phyloP scores from a whole-genome alignment of 92 coral and sea anemone genomes.

The Zoanthus solanderi region DNA sequence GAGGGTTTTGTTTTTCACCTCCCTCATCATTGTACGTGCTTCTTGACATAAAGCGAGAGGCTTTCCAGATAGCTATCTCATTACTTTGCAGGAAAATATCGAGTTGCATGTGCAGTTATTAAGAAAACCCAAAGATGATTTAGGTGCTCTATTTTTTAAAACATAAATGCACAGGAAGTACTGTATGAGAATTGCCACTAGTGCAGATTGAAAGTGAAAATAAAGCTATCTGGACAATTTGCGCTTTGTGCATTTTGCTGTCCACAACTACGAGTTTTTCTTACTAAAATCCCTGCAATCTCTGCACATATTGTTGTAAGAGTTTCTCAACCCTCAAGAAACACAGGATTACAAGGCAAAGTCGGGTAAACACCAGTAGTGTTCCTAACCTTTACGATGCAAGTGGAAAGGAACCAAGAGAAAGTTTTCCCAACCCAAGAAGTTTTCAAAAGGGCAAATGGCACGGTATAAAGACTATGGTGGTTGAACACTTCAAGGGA shows the following conservation, averaged over 20 bases:
- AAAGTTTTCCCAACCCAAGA: neutral
- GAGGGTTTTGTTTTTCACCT: too few species aligned
- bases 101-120: neutral
- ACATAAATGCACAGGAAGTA: slow-evolving; percentile 1
- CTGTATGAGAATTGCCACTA: neutral
- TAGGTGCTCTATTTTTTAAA: too few species aligned
- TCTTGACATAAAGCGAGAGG: slow-evolving; percentile 19
- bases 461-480: slow-evolving; percentile 4
- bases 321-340: neutral
- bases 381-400: neutral
- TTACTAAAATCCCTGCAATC: neutral
- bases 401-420: too few species aligned
- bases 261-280: neutral
- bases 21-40: neutral
- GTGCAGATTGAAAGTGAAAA: neutral
- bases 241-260: neutral
- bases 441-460: neutral
- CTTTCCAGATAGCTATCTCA: neutral
- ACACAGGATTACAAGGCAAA: neutral
- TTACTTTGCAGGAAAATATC: neutral
- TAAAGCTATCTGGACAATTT: neutral
- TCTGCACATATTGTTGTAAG: neutral
- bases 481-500: neutral
- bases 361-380: neutral
- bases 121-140: too few species aligned